A percentile compares a stretch with the other conserved stretches of the same genome.
Evolutionary conservation across 64 coral and sea anemone genomes (phyloP).

Genomic region (Actinia equina): DNA sequence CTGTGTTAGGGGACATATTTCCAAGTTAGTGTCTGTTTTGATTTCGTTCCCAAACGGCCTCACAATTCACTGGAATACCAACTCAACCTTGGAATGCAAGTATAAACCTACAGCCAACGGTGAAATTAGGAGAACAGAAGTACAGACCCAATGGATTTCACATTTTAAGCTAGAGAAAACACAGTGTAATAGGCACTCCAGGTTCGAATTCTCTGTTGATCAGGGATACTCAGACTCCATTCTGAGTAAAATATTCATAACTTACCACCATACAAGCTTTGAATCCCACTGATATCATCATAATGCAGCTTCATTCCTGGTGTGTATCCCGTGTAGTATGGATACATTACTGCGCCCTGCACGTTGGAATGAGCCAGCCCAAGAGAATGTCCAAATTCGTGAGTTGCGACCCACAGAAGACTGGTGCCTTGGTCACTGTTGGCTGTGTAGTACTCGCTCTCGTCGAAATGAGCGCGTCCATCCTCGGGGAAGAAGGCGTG

Average conservation of each 20-base stretch:
- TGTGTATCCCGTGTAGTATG: slow-evolving; percentile 60
- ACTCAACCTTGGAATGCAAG: too few species aligned
- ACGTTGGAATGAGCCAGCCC: slow-evolving; percentile 64
- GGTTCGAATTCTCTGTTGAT: too few species aligned
- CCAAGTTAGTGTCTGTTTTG: too few species aligned
- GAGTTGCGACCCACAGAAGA: slow-evolving; percentile 63
- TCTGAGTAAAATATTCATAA: background rate
- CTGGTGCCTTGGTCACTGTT: slow-evolving; percentile 22
- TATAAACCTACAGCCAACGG: too few species aligned
- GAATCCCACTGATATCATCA: slow-evolving; percentile 65
- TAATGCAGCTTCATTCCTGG: slow-evolving; percentile 40
- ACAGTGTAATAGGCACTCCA: too few species aligned
- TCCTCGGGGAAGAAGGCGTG: slow-evolving; percentile 75
- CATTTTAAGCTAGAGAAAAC: too few species aligned
- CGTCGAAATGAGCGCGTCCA: slow-evolving; percentile 83
- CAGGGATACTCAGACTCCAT: too few species aligned
- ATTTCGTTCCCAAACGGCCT: too few species aligned
- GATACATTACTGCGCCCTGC: slow-evolving; percentile 56
- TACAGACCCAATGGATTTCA: too few species aligned
- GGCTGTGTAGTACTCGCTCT: slow-evolving; percentile 42
- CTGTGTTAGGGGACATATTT: too few species aligned
- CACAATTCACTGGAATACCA: too few species aligned
- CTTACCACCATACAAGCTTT: slow-evolving; percentile 50
- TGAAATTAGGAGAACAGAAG: too few species aligned
- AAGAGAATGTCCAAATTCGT: slow-evolving; percentile 71